A percentile compares a stretch with the other conserved stretches of the same genome.
Evolutionary conservation across 2,888 invertebrate species (phyloP).

Genomic region (Ophonus ardosiacus): DNA sequence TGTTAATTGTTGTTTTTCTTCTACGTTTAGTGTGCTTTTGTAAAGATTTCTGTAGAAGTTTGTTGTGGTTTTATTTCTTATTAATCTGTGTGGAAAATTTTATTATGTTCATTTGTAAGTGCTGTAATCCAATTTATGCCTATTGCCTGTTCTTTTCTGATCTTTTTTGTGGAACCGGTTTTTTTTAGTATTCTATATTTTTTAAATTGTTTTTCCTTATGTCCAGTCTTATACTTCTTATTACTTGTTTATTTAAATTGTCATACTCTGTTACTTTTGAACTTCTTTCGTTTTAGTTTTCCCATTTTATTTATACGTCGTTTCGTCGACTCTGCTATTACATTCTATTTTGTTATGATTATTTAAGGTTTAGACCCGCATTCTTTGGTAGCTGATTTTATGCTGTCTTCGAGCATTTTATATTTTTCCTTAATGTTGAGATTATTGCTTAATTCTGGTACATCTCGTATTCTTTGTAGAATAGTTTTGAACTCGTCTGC

Average conservation of each 20-base stretch:
- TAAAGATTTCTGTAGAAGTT: neutral
- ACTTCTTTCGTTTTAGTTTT: neutral
- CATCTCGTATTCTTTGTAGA: neutral
- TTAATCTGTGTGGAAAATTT: too few species aligned
- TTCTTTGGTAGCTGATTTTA: neutral
- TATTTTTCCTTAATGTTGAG: neutral
- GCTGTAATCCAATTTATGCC: slow-evolving; percentile 8
- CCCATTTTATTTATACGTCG: neutral
- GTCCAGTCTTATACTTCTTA: neutral
- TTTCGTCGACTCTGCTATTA: neutral
- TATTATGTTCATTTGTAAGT: neutral
- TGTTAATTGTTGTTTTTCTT: neutral
- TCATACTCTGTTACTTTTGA: neutral
- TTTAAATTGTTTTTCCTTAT: neutral
- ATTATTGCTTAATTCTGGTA: neutral
- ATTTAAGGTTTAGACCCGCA: too few species aligned
- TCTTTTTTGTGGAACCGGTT: neutral
- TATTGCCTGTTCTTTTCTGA: neutral
- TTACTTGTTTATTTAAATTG: neutral
- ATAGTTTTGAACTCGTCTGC: neutral
- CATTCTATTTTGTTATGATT: neutral
- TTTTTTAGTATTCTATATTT: neutral
- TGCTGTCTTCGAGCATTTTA: neutral
- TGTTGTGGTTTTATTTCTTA: too few species aligned
- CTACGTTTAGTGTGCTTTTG: neutral